Percentiles rank a stretch among this genome's conserved stretches.
Conservation (phyloP, 2,797 vertebrate species). For the Myripristis jacobus region DNA sequence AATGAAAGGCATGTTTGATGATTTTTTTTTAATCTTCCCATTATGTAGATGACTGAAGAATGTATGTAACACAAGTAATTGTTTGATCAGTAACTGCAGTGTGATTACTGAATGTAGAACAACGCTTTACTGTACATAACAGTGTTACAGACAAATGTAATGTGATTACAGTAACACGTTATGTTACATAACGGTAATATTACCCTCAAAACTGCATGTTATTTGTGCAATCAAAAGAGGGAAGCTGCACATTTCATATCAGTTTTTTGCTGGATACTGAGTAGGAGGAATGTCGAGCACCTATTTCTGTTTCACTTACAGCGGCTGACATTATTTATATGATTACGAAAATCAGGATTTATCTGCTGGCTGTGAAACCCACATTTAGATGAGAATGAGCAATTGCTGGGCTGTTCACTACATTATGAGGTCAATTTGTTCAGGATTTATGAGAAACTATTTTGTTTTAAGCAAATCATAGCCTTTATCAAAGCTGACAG, state of each 20-base stretch:
- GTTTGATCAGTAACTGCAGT: no score
- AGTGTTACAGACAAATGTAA: no score
- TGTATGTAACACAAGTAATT: no score
- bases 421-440: conserved; percentile 51
- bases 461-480: conserved; percentile 10
- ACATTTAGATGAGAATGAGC: conserved; percentile 23
- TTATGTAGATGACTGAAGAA: no score
- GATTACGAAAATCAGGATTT: conserved; percentile 31
- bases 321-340: conserved; percentile 6
- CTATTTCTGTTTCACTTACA: conserved; percentile 6
- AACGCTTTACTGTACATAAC: no score
- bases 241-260: conserved; percentile 6
- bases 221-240: conserved; percentile 7
- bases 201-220: no score
- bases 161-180: no score
- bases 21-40: no score
- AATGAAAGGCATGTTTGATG: no score
- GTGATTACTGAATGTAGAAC: no score
- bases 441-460: conserved; percentile 26
- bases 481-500: conserved; percentile 33
- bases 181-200: no score
- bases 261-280: conserved; percentile 9
- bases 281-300: background rate
- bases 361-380: conserved; percentile 12
- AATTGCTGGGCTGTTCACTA: conserved; percentile 28